Evolutionary conservation across 1,140 invertebrate genomes (phyloP).

Genomic region (Drosophila biarmipes): DNA sequence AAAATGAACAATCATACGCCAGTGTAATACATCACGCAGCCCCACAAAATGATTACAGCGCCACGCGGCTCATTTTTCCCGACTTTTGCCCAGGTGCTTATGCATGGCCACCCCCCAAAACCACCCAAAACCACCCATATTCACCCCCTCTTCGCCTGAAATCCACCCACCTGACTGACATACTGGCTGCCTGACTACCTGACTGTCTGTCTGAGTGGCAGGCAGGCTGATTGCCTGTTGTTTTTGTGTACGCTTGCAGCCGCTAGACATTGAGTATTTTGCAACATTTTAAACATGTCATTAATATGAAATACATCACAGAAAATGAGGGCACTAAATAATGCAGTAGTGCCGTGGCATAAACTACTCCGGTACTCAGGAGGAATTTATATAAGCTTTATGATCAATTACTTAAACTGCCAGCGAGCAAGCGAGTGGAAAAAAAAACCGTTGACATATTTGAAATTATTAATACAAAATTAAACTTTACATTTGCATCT

Average conservation of each 20-base stretch:
- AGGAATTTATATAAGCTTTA: background rate
- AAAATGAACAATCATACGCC: conserved; percentile 79
- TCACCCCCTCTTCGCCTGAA: background rate
- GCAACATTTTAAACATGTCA: conserved; percentile 73
- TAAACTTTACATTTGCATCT: conserved; percentile 51
- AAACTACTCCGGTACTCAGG: conserved; percentile 27
- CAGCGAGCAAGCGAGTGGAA: background rate
- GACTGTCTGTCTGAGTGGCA: conserved; percentile 35
- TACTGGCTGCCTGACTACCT: background rate
- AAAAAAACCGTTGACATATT: conserved; percentile 15
- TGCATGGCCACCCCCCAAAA: background rate
- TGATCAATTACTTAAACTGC: conserved; percentile 19
- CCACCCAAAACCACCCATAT: background rate
- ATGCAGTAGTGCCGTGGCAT: conserved; percentile 45
- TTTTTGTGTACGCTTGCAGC: conserved; percentile 37
- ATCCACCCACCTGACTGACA: conserved; percentile 26
- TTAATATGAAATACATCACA: conserved; percentile 68
- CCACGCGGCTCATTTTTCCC: conserved; percentile 57
- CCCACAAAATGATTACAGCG: conserved; percentile 60
- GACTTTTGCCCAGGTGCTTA: conserved; percentile 21
- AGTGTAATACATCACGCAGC: conserved; percentile 76
- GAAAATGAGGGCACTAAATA: conserved; percentile 54
- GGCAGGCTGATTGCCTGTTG: conserved; percentile 46
- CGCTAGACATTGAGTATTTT: conserved; percentile 36
- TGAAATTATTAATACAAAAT: conserved; percentile 35